These are phyloP conservation scores for Sandelia bainsii DNA, from an alignment of 2,797 vertebrate species.

Conservation along the genomic window DNA sequence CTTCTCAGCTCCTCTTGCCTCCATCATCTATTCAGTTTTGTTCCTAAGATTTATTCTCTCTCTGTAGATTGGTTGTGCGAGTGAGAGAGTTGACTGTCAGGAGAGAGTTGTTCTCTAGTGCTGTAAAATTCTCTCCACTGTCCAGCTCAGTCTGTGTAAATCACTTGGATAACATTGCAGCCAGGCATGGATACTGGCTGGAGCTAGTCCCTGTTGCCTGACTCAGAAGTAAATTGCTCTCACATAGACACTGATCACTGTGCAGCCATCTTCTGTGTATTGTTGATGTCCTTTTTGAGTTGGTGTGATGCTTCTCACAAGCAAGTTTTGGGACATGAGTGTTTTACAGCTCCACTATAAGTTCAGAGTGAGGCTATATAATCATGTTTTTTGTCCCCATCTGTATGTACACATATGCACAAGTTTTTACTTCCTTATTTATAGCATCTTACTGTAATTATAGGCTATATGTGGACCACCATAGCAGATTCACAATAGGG, in stretches of 20 bases:
- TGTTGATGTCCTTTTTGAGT: constrained; percentile 37
- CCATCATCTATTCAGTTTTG: constrained; percentile 59
- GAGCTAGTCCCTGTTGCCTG: constrained; percentile 33
- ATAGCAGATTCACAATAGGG: constrained; percentile 21
- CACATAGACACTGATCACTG: constrained; percentile 36
- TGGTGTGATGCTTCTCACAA: constrained; percentile 21
- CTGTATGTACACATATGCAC: not conserved
- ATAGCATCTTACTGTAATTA: constrained; percentile 10
- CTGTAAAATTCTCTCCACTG: constrained; percentile 66
- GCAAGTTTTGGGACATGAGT: not conserved
- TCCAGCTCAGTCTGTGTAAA: constrained; percentile 68
- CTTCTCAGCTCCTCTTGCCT: constrained; percentile 25
- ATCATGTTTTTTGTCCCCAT: constrained; percentile 1
- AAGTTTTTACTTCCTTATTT: constrained; percentile 15
- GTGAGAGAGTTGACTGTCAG: constrained; percentile 72
- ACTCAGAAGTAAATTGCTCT: constrained; percentile 56
- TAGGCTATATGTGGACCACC: constrained; percentile 35
- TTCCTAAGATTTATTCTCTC: constrained; percentile 71
- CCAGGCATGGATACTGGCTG: constrained; percentile 57
- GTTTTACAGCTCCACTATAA: not conserved
- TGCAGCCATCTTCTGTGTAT: constrained; percentile 33
- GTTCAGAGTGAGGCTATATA: not conserved
- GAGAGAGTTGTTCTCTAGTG: constrained; percentile 60
- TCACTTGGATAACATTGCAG: constrained; percentile 58
- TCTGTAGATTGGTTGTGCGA: constrained; percentile 59